Evolutionary conservation across 2,888 invertebrate species (phyloP), one percentile per base, ranked within the genome.

Genomic region (Cremastinae sp.): DNA sequence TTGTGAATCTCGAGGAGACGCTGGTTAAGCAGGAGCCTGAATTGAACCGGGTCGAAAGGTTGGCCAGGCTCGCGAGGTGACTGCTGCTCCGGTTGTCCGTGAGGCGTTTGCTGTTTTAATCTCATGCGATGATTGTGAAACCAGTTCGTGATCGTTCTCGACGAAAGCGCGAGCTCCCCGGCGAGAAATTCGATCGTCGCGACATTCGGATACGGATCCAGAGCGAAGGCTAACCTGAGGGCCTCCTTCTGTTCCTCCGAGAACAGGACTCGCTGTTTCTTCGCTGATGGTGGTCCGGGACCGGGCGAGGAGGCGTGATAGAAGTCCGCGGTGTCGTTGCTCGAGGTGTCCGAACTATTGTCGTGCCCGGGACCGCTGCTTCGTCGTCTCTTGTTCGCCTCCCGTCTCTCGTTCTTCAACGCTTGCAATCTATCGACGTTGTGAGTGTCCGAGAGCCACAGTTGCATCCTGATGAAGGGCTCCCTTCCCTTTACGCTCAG

Each of bases 111-210:
- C 88, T 97, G 96, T 91, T 98, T 98, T 87, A 98, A 93, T 78
- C 99, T 93, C 97, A 99, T 99, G 84, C 99, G 94, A 90, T 99
- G 98, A 90, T 99, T 99, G 92, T 99, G 99, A 92, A 99, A 99
- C 99, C 99, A 99, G 91, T 99, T 99, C 76, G 98, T 98, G 85
- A 99, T 98, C 66, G 99, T 99, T 82, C 99, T 93, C 61, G 98
- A 95, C 4, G 97, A 96, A 45, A 99, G 92, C 7, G 95, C 96
- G 69, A 99, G 91, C 90, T 98, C 98, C 34, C 94, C 93, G 34
- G 98, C 98, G 73, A 99, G 92, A 87, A 97, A 97, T 89, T 99
- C 98, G 81, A 99, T 98, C 72, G 98, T 97, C 20, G 96, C 96
- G 86, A 98, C 96, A 89, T 97, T 98, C 0, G 99, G 99, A 90